Evolutionary conservation across 1,140 invertebrate species (phyloP).

Genomic region (Panagrolaimus sp.): DNA sequence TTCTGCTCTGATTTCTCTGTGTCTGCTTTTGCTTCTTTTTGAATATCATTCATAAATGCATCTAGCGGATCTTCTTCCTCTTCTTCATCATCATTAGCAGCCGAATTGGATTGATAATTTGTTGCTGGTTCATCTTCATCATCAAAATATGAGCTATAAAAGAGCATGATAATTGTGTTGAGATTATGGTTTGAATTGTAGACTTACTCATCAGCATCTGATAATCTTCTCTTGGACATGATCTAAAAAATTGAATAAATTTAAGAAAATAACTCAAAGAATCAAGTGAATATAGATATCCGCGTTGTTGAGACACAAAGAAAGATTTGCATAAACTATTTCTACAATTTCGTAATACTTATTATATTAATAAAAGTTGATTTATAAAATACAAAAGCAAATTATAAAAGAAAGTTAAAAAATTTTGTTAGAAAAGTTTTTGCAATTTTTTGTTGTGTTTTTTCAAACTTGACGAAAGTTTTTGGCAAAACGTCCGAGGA

Average conservation of each 20-base stretch:
- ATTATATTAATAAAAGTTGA: background rate
- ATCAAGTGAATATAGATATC: too few species aligned
- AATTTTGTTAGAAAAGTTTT: background rate
- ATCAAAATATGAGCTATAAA: conserved; percentile 1
- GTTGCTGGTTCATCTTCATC: background rate
- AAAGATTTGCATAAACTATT: too few species aligned
- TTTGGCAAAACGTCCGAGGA: background rate
- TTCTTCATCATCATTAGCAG: background rate
- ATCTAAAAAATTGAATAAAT: too few species aligned
- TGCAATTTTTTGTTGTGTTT: too few species aligned
- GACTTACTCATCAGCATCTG: conserved; percentile 12
- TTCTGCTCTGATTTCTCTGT: background rate
- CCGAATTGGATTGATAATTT: background rate
- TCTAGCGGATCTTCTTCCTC: conserved; percentile 12
- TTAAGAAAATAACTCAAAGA: too few species aligned
- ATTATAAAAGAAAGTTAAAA: background rate
- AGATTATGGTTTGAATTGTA: background rate
- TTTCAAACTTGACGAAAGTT: too few species aligned
- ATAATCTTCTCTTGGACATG: background rate
- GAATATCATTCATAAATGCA: conserved; percentile 5
- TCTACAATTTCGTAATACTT: too few species aligned
- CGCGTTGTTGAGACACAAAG: too few species aligned
- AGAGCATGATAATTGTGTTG: background rate
- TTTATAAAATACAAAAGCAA: background rate
- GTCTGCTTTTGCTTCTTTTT: background rate